Conservation (phyloP, 2,888 invertebrate species). For the Miltochrista miniata region DNA sequence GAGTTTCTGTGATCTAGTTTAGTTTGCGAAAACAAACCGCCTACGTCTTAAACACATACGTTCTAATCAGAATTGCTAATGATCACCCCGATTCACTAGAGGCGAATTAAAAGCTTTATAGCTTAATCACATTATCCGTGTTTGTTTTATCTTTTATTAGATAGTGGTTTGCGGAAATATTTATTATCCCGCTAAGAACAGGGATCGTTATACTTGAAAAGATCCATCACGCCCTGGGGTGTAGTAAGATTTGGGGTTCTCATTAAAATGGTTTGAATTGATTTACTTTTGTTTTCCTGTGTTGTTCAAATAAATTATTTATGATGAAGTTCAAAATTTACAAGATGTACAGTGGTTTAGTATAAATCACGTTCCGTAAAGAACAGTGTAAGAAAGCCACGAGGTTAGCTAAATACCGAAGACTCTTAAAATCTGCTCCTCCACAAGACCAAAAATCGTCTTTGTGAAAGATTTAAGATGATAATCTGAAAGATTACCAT, state of each 20-base stretch:
- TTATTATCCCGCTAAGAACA: conserved; percentile 4
- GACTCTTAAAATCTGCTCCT: too few relatives aligned
- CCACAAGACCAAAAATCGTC: too few relatives aligned
- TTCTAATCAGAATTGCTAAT: conserved; percentile 57
- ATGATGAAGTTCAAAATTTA: not conserved
- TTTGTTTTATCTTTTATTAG: conserved; percentile 25
- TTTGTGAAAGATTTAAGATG: too few relatives aligned
- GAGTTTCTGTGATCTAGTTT: conserved; percentile 27
- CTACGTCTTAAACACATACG: conserved; percentile 18
- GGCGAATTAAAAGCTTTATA: conserved; percentile 49
- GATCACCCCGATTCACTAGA: conserved; percentile 48
- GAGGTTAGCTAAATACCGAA: too few relatives aligned
- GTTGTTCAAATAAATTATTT: not conserved
- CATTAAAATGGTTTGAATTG: not conserved
- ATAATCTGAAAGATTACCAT: too few relatives aligned
- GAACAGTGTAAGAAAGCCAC: too few relatives aligned
- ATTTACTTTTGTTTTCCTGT: not conserved
- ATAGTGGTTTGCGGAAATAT: conserved; percentile 4
- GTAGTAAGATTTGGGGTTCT: not conserved
- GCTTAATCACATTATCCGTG: conserved; percentile 49
- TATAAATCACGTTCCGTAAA: too few relatives aligned
- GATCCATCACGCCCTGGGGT: conserved; percentile 10
- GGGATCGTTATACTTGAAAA: not conserved
- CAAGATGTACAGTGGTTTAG: not conserved
- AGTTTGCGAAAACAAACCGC: conserved; percentile 31